Conservation (phyloP, 1,140 invertebrate genomes). For the Aphaenogaster ashmeadi region DNA sequence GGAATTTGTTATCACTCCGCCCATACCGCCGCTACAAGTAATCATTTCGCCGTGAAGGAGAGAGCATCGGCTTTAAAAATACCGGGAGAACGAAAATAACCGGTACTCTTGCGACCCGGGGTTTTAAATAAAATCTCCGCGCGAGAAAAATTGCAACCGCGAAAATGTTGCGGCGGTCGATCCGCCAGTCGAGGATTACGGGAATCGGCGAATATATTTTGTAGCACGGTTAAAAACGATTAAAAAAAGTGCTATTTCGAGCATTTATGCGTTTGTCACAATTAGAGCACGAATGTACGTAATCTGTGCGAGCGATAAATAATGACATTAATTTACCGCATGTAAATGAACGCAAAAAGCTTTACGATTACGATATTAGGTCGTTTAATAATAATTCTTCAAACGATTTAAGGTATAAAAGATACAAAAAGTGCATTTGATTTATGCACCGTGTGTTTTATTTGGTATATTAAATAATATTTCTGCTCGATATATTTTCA, state of each 20-base stretch:
- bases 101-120: constrained; percentile 9
- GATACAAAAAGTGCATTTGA: background rate
- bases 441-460: background rate
- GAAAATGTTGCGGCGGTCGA: constrained; percentile 58
- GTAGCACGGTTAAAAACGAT: constrained; percentile 29
- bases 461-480: constrained; percentile 11
- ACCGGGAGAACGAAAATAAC: constrained; percentile 70
- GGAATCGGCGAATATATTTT: constrained; percentile 54
- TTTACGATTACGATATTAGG: background rate
- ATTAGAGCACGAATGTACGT: constrained; percentile 24
- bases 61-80: constrained; percentile 68
- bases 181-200: constrained; percentile 45
- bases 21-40: constrained; percentile 55
- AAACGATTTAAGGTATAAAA: background rate
- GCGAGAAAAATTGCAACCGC: constrained; percentile 64
- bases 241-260: background rate
- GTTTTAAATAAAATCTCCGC: constrained; percentile 64
- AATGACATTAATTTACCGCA: constrained; percentile 20
- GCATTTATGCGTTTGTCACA: constrained; percentile 48
- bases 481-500: background rate
- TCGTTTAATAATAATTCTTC: constrained; percentile 12
- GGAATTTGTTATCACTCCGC: constrained; percentile 72
- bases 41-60: constrained; percentile 66
- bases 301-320: constrained; percentile 17
- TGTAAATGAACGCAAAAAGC: background rate